phyloP scores from a whole-genome alignment of 2,113 vertebrate genomes.

The Electrona antarctica region DNA sequence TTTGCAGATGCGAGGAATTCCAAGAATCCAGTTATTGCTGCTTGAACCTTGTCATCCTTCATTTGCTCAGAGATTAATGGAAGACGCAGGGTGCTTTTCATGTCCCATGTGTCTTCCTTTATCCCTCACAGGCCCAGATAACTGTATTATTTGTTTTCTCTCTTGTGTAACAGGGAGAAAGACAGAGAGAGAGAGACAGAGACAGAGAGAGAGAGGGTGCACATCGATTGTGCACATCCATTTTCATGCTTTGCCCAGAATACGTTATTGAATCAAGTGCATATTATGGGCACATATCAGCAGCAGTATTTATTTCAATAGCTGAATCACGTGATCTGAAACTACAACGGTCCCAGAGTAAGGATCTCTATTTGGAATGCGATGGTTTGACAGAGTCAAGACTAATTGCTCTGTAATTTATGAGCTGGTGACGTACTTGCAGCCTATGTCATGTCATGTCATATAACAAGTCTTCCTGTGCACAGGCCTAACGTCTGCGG shows the following conservation, averaged over 20 bases:
- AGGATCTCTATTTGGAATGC: conserved; percentile 49
- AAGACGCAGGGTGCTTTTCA: conserved; percentile 54
- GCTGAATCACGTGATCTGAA: conserved; percentile 54
- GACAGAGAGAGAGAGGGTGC: conserved; percentile 30
- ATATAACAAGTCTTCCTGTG: conserved; percentile 34
- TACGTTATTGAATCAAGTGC: conserved; percentile 61
- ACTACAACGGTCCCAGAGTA: conserved; percentile 29
- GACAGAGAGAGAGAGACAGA: conserved; percentile 31
- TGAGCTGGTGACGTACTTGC: background rate
- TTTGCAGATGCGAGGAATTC: conserved; percentile 51
- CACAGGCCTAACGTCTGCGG: conserved; percentile 92
- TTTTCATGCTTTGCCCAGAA: conserved; percentile 65
- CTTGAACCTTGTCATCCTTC: conserved; percentile 71
- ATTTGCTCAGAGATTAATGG: conserved; percentile 72
- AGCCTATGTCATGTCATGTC: conserved; percentile 24
- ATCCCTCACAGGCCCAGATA: conserved; percentile 64
- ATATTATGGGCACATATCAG: conserved; percentile 59
- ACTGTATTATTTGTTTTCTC: conserved; percentile 57
- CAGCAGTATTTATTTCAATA: conserved; percentile 56
- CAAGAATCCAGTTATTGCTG: conserved; percentile 63
- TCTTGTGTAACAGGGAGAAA: conserved; percentile 38
- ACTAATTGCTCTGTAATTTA: conserved; percentile 22
- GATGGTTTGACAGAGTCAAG: conserved; percentile 21
- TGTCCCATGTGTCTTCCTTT: conserved; percentile 55
- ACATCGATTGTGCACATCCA: conserved; percentile 38